Evolutionary conservation across 2,797 vertebrate genomes (phyloP), one percentile per base, ranked within the genome.

Genomic region (Gymnocypris eckloni): DNA sequence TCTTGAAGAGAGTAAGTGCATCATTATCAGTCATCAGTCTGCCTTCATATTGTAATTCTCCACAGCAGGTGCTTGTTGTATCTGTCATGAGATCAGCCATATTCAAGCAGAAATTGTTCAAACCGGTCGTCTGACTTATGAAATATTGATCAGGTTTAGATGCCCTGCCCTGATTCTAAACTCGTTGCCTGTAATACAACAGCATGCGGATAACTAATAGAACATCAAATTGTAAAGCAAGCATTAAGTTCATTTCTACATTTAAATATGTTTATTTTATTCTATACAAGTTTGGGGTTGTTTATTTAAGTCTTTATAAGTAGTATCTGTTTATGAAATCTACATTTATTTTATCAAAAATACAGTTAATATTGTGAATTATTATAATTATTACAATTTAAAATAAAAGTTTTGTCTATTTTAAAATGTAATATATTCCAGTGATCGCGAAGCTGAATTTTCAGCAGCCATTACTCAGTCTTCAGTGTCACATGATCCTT

Each of bases 31-130:
- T 2, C 16, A 10, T 33, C 52, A 83, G 15, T 81, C 18, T 72
- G 13, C 67, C 50, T 39, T 43, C 10, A 72, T 20, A 81, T 85
- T 70, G 64, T 72, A 67, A 39, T 56, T 75, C 28, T 22, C 39
- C 80, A 73, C 50, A 18, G 11, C 9, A 43, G 43, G 9, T 43
- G 9, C 43, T 33, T 66, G 59, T 41, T 6, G 48, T 66, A 52
- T 84, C 48, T 86, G 37, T 59, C 73, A 70, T 66, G 28, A 85
- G 67, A 39, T 52, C 28, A 66, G 80, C 6, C 76, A 71, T 82
- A 82, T 79, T 87, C 75, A 84, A 78, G 43, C 22, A 81, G 64
- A 69, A 71, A 79, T 41, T 77, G 73, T 86, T 87, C 86, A 88
- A 84, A 86, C 41, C 73, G 11, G 50, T 50, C 25, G 22, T 85